Base-by-base conservation (phyloP, 2,797 vertebrate genomes). In the Mormyrus hasselquistii region DNA sequence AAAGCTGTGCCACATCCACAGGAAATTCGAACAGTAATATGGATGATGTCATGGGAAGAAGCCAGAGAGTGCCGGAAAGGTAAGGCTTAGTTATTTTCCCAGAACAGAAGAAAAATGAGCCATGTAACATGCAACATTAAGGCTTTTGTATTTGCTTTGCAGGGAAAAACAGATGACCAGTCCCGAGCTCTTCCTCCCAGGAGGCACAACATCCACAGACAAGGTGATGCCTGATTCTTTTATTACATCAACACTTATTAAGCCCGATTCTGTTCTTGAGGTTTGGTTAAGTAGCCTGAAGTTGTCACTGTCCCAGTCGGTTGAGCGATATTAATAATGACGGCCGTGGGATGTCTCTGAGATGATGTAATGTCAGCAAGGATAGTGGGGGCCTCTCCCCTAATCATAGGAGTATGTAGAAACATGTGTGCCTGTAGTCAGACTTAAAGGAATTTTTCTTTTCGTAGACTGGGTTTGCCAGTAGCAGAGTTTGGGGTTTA, bases 141-240 rank as follows among this genome's bases (percentile, higher is more conserved):
- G 25, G 62, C 22, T 8, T 55, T 44, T 65, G 82, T 47, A 49
- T 38, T 89, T 59, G 57, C 69, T 88, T 86, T 89, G 86, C 91
- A 91, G 91, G 59, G 69, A 65, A n/a, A 83, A 86, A 38, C 89
- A 90, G 87, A 87, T 62, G 62, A 55, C 53, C 47, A 44, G 86
- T 55, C 59, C 88, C 16, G 69, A 52, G 8, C 53, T 10, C 52
- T 4, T 10, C 19, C 53, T 88, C 38, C 57, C 79, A 25, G 88
- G 88, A 83, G 73, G 83, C 9, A 91, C 55, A 2, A 76, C 89
- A 41, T 92, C 90, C 9, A 50, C 90, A 62, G 91, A 84, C 55
- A 91, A 91, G 90, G 91, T 92, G 88, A 85, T 82, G 38, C 76
- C 0, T 22, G 76, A 22, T 82, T 82, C 41, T 47, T 44, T 82